Base-by-base conservation (phyloP, 2,113 vertebrate genomes). In the Seriola aureovittata region DNA sequence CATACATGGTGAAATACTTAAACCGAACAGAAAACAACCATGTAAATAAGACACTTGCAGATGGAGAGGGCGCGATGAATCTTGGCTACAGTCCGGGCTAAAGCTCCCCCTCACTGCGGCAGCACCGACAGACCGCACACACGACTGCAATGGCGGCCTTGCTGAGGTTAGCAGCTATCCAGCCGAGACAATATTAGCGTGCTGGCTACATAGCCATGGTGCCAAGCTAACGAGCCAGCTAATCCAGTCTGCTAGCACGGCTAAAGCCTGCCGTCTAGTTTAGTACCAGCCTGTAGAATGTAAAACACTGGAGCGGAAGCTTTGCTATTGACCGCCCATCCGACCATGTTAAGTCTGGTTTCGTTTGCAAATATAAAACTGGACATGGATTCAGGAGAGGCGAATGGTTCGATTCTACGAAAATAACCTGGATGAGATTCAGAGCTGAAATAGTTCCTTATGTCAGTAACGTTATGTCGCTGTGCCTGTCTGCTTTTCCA, bases 61-160 rank as follows among this genome's bases (percentile, higher is more conserved):
- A 0, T 4, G 16, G 1, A 64, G 8, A 44, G 1, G n/a, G 21
- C 16, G 3, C 8, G 7, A 8, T 16, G 19, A 10, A 8, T 54
- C 36, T 55, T 70, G 70, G 84, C 74, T 74, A 50, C 80, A 70
- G 36, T 75, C 57, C 69, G n/a, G n/a, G 71, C 71, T 36, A 76
- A 70, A 71, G 75, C 34, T 42, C 71, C 78, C 59, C 48, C 69
- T 59, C 73, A 80, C 75, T 91, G 91, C 90, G 88, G 82, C 92
- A 88, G 73, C 85, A 60, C 13, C 68, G 42, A 71, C 69, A 64
- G 80, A 71, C 84, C 75, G 46, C 84, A 81, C 84, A 88, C 66
- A 85, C 85, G 55, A 81, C 90, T 64, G 36, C 87, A 91, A 91
- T 93, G 93, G 94, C 93, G 93, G 91, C 90, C 92, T 90, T 80